Percentiles rank a stretch among this genome's conserved stretches.
Evolutionary conservation across 2,113 vertebrate species (phyloP).

Genomic region (Indicator indicator): DNA sequence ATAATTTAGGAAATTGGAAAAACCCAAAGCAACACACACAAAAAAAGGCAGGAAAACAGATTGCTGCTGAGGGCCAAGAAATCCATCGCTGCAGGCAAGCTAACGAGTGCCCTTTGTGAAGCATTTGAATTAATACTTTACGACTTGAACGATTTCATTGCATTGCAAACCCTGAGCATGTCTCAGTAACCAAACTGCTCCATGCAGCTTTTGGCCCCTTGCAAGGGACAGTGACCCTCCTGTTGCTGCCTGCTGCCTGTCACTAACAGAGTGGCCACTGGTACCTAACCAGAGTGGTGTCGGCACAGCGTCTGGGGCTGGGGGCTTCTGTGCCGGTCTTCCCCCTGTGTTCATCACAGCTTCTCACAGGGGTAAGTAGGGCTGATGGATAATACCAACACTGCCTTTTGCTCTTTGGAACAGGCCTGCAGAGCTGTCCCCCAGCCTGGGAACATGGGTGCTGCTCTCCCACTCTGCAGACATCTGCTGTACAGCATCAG

Average conservation of each 20-base stretch:
- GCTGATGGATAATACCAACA: slow-evolving; percentile 8
- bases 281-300: background rate
- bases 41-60: slow-evolving; percentile 55
- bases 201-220: slow-evolving; percentile 40
- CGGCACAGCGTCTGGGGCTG: background rate
- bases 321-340: too few species aligned
- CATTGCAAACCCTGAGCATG: background rate
- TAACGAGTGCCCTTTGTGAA: slow-evolving; percentile 65
- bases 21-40: background rate
- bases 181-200: slow-evolving; percentile 1
- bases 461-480: background rate
- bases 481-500: background rate
- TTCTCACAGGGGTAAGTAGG: background rate
- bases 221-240: slow-evolving; percentile 9
- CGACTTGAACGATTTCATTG: slow-evolving; percentile 18
- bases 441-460: background rate
- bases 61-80: slow-evolving; percentile 55
- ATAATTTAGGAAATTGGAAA: slow-evolving; percentile 38
- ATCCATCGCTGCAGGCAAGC: slow-evolving; percentile 61
- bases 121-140: slow-evolving; percentile 59
- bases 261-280: slow-evolving; percentile 49
- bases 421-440: background rate
- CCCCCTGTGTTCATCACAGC: background rate
- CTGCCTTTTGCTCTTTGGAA: slow-evolving; percentile 11
- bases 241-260: slow-evolving; percentile 33